These are phyloP conservation scores for Ceratosolen fusciceps DNA, from an alignment of 1,140 invertebrate genomes.

Conservation along the genomic window DNA sequence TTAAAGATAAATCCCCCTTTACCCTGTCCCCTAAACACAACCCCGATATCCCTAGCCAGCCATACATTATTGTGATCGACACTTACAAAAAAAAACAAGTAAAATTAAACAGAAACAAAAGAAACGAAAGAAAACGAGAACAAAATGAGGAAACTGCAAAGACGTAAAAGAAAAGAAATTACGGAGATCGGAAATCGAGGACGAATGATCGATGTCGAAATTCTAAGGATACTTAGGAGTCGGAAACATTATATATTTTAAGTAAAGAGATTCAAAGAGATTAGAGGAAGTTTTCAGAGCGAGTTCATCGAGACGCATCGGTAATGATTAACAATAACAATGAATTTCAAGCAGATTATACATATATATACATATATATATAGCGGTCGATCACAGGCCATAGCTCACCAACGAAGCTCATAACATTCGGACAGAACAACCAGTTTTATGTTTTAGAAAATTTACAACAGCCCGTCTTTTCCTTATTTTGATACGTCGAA, in stretches of 20 bases:
- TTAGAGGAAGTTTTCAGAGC: constrained; percentile 29
- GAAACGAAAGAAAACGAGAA: neutral
- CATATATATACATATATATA: too few species aligned
- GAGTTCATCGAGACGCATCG: constrained; percentile 39
- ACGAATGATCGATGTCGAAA: neutral
- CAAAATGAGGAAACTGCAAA: too few species aligned
- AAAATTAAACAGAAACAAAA: neutral
- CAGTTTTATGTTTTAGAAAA: constrained; percentile 44
- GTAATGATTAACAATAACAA: too few species aligned
- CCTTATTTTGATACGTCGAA: constrained; percentile 28
- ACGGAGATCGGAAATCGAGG: neutral
- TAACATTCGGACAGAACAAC: constrained; percentile 17
- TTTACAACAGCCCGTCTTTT: constrained; percentile 20
- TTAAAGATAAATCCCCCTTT: constrained; percentile 58
- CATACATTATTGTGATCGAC: constrained; percentile 48
- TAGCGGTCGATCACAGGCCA: constrained; percentile 43
- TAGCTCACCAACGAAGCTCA: neutral
- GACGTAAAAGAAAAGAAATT: neutral
- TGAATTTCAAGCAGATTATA: too few species aligned
- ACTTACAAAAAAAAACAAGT: constrained; percentile 39
- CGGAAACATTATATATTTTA: constrained; percentile 37
- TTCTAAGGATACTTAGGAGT: constrained; percentile 43
- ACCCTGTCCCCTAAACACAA: too few species aligned
- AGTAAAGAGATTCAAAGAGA: constrained; percentile 7
- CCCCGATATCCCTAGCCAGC: constrained; percentile 52